Percentiles rank a stretch among this genome's conserved stretches.
Conservation (phyloP, 2,113 vertebrate genomes). For the Apteryx owenii region DNA sequence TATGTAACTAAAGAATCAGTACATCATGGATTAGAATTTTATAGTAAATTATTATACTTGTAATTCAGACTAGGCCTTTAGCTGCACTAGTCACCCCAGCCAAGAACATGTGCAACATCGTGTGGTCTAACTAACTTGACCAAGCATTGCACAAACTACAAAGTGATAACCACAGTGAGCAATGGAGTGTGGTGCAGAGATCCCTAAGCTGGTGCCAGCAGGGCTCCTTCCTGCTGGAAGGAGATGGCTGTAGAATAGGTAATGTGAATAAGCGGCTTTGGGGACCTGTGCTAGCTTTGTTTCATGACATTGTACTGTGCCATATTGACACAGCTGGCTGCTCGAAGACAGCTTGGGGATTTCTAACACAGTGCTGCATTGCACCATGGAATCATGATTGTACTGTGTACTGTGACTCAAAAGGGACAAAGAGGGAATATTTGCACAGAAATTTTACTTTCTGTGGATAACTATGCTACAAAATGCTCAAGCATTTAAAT, state of each 20-base stretch:
- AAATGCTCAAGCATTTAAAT: not conserved
- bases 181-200: fast-evolving
- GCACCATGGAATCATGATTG: not conserved
- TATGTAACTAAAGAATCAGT: not conserved
- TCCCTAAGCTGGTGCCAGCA: fast-evolving
- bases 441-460: not conserved
- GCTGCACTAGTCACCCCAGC: not conserved
- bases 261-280: fast-evolving
- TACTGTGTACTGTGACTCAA: not conserved
- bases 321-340: not conserved
- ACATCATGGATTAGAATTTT: not conserved
- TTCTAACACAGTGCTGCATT: not conserved
- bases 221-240: not conserved
- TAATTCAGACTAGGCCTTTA: not conserved
- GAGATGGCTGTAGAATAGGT: not conserved
- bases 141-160: not conserved
- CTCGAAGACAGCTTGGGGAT: not conserved
- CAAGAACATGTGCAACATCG: fast-evolving
- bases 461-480: not conserved
- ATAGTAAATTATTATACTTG: not conserved
- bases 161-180: not conserved
- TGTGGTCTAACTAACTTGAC: not conserved
- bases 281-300: not conserved
- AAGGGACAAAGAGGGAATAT: not conserved
- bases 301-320: not conserved